These are phyloP conservation scores for Crotalus tigris DNA, from an alignment of 2,113 vertebrate species.

Conservation along the genomic window DNA sequence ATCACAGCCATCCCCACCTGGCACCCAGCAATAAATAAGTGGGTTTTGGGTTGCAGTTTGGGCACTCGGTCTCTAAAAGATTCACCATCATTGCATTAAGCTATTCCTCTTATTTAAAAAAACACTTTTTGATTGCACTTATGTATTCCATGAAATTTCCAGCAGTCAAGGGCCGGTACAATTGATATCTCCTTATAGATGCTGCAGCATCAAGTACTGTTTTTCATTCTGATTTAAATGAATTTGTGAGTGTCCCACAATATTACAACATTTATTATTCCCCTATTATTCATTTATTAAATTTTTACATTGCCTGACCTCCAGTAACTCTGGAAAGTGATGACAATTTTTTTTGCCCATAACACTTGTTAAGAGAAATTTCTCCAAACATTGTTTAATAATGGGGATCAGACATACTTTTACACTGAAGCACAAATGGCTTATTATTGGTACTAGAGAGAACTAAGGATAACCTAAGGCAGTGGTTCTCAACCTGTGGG, in stretches of 20 bases:
- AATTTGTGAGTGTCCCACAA: not conserved
- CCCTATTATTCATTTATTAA: not conserved
- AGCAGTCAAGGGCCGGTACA: not conserved
- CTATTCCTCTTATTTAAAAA: slow-evolving; percentile 30
- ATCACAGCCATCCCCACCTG: no score
- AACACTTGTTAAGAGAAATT: not conserved
- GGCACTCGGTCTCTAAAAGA: no score
- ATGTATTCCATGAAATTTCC: not conserved
- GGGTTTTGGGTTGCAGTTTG: no score
- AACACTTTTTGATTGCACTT: slow-evolving; percentile 55
- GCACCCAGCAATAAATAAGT: no score
- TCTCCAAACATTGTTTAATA: not conserved
- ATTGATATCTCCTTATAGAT: not conserved
- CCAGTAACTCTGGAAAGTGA: not conserved
- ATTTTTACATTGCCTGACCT: not conserved
- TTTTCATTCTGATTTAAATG: not conserved
- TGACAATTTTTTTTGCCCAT: not conserved
- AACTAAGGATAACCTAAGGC: not conserved
- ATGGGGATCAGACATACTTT: not conserved
- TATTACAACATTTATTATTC: not conserved
- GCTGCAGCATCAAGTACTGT: not conserved
- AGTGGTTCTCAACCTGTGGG: no score
- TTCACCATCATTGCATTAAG: not conserved
- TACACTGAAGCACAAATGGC: not conserved
- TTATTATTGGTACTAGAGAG: not conserved